phyloP scores from a whole-genome alignment of 2,797 vertebrate genomes.

The Alectoris magna region DNA sequence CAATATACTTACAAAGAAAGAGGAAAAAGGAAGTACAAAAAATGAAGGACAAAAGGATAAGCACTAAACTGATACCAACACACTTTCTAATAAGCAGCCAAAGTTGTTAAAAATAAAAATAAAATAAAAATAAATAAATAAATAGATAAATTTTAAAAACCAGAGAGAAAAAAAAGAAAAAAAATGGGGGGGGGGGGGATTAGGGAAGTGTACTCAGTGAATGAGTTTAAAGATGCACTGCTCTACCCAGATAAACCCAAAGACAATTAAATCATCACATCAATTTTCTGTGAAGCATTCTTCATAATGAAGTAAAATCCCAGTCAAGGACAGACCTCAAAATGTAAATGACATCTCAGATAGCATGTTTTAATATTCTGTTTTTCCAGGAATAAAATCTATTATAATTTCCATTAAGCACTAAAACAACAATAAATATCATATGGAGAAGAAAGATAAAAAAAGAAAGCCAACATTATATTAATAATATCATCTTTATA shows the following conservation, averaged over 20 bases:
- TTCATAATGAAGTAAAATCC: not conserved
- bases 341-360: not conserved
- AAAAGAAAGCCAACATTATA: not conserved
- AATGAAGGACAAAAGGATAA: not conserved
- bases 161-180: no score
- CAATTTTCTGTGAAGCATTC: not conserved
- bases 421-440: not conserved
- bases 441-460: not conserved
- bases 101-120: not conserved
- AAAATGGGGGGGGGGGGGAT: not conserved
- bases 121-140: no score
- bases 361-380: not conserved
- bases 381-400: not conserved
- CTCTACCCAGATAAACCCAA: not conserved
- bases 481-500: not conserved
- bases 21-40: not conserved
- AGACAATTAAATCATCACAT: not conserved
- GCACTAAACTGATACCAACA: not conserved
- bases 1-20: not conserved
- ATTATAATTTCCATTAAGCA: not conserved
- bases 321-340: not conserved
- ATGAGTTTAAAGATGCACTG: not conserved
- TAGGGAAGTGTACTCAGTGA: accelerated
- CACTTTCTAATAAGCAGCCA: not conserved
- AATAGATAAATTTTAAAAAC: no score